phyloP scores from a whole-genome alignment of 2,113 vertebrate species.

The Apaloderma vittatum region DNA sequence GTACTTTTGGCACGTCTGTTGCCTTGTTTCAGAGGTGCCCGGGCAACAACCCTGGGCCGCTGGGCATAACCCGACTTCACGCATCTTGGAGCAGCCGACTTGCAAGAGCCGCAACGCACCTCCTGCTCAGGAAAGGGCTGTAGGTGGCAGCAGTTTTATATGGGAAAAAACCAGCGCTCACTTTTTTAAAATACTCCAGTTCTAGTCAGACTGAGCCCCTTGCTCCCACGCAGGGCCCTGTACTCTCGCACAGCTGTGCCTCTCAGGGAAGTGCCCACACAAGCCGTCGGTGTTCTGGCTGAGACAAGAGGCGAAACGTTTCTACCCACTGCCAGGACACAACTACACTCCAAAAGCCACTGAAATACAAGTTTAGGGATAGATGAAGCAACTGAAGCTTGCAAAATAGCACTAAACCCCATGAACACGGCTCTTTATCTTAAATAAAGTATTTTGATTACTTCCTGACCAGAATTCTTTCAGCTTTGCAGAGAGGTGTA shows the following conservation, averaged over 20 bases:
- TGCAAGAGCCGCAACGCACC: background rate
- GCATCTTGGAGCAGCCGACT: background rate
- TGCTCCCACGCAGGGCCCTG: background rate
- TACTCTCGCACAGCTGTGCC: background rate
- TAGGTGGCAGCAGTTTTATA: conserved; percentile 31
- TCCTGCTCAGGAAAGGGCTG: conserved; percentile 14
- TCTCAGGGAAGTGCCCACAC: background rate
- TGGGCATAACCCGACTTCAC: background rate
- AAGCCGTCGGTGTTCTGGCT: background rate
- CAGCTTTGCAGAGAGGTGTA: background rate
- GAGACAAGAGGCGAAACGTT: background rate
- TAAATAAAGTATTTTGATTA: background rate
- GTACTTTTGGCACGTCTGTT: background rate
- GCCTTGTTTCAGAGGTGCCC: background rate
- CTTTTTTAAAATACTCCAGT: fast-evolving
- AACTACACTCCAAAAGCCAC: background rate
- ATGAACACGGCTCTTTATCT: background rate
- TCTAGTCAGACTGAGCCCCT: background rate
- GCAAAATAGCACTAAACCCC: background rate
- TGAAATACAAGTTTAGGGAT: background rate
- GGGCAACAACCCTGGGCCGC: background rate
- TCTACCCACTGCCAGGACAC: background rate
- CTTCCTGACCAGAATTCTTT: conserved; percentile 33
- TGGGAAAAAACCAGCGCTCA: background rate
- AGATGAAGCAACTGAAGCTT: background rate